phyloP scores from a whole-genome alignment of 2,888 invertebrate genomes.

The Cephus sareptanus region DNA sequence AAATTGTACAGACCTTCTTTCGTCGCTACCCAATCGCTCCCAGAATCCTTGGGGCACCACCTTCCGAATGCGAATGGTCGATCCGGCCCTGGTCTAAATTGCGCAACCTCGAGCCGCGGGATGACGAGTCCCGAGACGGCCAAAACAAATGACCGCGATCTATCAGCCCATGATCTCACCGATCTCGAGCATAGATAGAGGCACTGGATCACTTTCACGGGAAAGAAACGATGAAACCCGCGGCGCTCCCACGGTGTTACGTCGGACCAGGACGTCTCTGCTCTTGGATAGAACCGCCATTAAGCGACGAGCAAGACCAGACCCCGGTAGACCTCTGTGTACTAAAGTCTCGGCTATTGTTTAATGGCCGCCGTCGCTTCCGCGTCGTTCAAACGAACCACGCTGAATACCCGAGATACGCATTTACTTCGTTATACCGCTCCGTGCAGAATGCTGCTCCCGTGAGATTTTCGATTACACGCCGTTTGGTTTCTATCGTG shows the following conservation, averaged over 20 bases:
- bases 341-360: background rate
- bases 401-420: background rate
- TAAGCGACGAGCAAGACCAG: slow-evolving; percentile 18
- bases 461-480: background rate
- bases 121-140: slow-evolving; percentile 16
- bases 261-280: slow-evolving; percentile 23
- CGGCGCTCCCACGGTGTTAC: slow-evolving; percentile 60
- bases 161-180: slow-evolving; percentile 51
- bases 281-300: slow-evolving; percentile 23
- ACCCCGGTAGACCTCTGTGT: background rate
- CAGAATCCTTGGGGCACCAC: background rate
- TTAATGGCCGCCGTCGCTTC: background rate
- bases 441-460: background rate
- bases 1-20: background rate
- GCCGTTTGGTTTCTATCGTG: background rate
- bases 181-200: slow-evolving; percentile 14
- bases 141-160: slow-evolving; percentile 59
- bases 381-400: background rate
- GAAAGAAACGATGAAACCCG: slow-evolving; percentile 54
- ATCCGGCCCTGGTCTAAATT: background rate
- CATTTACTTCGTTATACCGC: background rate
- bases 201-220: slow-evolving; percentile 58
- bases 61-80: background rate
- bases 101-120: background rate
- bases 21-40: background rate